Conservation (phyloP, 2,888 invertebrate species). For the Fragum fragum region DNA sequence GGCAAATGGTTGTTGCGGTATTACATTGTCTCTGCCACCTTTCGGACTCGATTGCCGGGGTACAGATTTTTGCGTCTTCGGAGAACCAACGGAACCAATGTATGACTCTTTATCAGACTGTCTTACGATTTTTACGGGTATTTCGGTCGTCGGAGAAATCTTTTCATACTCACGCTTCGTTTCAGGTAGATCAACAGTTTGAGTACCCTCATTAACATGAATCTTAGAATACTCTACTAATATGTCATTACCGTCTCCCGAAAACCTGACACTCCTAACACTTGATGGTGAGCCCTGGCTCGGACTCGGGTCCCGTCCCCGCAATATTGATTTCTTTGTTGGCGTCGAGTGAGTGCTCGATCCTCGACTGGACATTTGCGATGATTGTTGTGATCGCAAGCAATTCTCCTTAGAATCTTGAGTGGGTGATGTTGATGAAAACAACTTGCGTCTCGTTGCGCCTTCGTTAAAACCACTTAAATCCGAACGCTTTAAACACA, state of each 20-base stretch:
- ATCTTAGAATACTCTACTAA: slow-evolving; percentile 36
- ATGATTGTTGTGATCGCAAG: not conserved
- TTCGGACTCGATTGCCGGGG: slow-evolving; percentile 12
- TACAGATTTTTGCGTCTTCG: slow-evolving; percentile 8
- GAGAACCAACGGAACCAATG: slow-evolving; percentile 16
- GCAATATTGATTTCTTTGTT: slow-evolving; percentile 48
- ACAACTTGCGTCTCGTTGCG: slow-evolving; percentile 6
- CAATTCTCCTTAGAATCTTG: not conserved
- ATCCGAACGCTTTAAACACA: slow-evolving; percentile 22
- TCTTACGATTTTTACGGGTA: not conserved
- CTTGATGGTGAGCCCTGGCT: slow-evolving; percentile 51
- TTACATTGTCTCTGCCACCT: not conserved
- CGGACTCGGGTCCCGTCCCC: slow-evolving; percentile 35
- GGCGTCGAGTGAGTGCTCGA: slow-evolving; percentile 25
- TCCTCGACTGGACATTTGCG: slow-evolving; percentile 2
- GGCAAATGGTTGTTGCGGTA: not conserved
- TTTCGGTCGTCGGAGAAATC: not conserved
- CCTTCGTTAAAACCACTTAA: slow-evolving; percentile 24
- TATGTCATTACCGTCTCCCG: slow-evolving; percentile 14
- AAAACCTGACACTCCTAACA: slow-evolving; percentile 48
- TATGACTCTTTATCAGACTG: slow-evolving; percentile 8
- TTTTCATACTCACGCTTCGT: not conserved
- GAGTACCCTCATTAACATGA: slow-evolving; percentile 50
- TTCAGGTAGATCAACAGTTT: slow-evolving; percentile 23
- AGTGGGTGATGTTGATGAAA: not conserved